phyloP scores from a whole-genome alignment of 2,797 vertebrate species.

The Alectoris magna region DNA sequence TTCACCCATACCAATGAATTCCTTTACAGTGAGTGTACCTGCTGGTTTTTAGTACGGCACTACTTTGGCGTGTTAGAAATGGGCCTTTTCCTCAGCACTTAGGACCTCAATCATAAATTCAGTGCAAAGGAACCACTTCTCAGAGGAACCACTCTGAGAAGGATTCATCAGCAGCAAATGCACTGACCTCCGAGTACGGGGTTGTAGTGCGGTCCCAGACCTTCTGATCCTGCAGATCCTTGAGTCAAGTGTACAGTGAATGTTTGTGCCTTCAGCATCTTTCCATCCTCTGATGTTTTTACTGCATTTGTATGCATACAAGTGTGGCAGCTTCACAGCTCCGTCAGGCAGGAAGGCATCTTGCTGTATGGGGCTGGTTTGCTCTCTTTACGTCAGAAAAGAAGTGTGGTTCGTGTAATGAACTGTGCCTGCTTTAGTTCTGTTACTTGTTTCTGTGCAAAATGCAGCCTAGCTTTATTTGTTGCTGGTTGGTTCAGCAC shows the following conservation, averaged over 20 bases:
- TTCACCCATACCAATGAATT: not conserved
- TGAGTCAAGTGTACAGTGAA: not conserved
- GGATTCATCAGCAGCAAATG: not conserved
- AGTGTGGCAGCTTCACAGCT: not conserved
- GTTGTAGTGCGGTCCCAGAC: not conserved
- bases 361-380: rapidly evolving
- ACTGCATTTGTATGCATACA: not conserved
- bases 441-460: not conserved
- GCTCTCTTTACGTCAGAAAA: rapidly evolving
- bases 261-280: not conserved
- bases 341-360: not conserved
- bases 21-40: not conserved
- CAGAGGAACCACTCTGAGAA: not conserved
- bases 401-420: not conserved
- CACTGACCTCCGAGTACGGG: not conserved
- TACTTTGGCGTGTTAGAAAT: not conserved
- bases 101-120: not conserved
- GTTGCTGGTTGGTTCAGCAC: not conserved
- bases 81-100: not conserved
- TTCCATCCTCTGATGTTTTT: not conserved
- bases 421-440: not conserved
- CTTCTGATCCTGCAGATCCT: not conserved
- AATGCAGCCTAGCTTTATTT: not conserved
- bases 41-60: not conserved
- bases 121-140: not conserved